phyloP scores from a whole-genome alignment of 2,113 vertebrate species.

The Nothocercus nigrocapillus region DNA sequence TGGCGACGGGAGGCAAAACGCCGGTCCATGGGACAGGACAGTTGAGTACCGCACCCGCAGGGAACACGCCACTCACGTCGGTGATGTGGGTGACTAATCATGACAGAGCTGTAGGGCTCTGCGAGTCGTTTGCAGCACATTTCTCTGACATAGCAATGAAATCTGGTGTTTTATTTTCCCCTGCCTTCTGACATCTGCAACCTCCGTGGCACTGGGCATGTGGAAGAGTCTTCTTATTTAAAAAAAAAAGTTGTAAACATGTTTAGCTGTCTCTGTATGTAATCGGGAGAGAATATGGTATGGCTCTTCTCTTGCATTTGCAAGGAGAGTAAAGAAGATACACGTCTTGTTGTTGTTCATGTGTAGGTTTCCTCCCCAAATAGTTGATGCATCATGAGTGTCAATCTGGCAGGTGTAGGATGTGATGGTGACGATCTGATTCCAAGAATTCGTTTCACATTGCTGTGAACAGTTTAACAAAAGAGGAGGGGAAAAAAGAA shows the following conservation, averaged over 20 bases:
- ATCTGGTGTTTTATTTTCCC: neutral
- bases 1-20: neutral
- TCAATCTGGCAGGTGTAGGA: neutral
- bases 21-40: fast-evolving
- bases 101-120: neutral
- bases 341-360: neutral
- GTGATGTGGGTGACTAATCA: neutral
- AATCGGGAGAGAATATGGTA: neutral
- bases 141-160: neutral
- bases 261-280: neutral
- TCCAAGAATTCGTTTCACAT: neutral
- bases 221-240: neutral
- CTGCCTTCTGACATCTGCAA: neutral
- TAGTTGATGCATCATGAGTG: neutral
- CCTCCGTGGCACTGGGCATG: neutral
- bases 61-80: neutral
- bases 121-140: neutral
- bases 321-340: neutral
- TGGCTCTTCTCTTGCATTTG: neutral
- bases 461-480: neutral
- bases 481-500: neutral
- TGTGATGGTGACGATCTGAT: neutral
- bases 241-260: too few species aligned
- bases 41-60: neutral
- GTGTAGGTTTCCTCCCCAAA: neutral